Percentiles rank a stretch among this genome's conserved stretches.
phyloP scores from a whole-genome alignment of 2,888 invertebrate species.

The Drosophila heteroneura region DNA sequence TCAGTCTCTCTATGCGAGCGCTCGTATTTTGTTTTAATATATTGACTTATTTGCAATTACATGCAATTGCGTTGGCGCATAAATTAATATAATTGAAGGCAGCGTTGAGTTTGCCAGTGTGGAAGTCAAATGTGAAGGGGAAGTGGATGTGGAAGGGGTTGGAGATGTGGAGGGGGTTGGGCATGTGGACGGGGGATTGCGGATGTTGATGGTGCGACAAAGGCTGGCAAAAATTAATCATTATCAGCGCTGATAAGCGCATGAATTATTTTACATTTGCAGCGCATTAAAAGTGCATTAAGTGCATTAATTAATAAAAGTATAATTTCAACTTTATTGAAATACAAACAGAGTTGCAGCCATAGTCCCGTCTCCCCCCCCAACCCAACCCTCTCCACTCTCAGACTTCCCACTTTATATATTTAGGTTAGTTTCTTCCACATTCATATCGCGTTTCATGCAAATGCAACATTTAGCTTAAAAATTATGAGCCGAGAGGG shows the following conservation, averaged over 20 bases:
- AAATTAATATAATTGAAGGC: conserved; percentile 67
- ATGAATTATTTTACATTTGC: conserved; percentile 76
- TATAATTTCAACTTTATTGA: conserved; percentile 27
- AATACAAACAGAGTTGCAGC: conserved; percentile 7
- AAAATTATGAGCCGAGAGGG: conserved; percentile 41
- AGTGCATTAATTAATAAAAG: conserved; percentile 71
- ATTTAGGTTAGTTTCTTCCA: conserved; percentile 7
- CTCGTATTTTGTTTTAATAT: conserved; percentile 3
- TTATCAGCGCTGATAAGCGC: conserved; percentile 74
- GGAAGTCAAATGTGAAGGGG: conserved; percentile 20
- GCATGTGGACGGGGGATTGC: background rate
- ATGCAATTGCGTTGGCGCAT: conserved; percentile 49
- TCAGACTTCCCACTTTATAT: conserved; percentile 3
- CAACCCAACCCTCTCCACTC: conserved; percentile 2
- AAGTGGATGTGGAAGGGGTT: background rate
- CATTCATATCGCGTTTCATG: conserved; percentile 65
- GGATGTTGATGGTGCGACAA: conserved; percentile 40
- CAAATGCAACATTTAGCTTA: conserved; percentile 70
- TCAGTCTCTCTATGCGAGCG: background rate
- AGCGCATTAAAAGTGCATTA: conserved; percentile 75
- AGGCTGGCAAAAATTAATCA: conserved; percentile 68
- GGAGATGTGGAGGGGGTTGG: conserved; percentile 6
- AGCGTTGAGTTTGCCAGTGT: conserved; percentile 47
- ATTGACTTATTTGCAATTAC: conserved; percentile 50
- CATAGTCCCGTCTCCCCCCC: background rate